phyloP scores from a whole-genome alignment of 2,797 vertebrate species.

The Gymnothorax reevesii region DNA sequence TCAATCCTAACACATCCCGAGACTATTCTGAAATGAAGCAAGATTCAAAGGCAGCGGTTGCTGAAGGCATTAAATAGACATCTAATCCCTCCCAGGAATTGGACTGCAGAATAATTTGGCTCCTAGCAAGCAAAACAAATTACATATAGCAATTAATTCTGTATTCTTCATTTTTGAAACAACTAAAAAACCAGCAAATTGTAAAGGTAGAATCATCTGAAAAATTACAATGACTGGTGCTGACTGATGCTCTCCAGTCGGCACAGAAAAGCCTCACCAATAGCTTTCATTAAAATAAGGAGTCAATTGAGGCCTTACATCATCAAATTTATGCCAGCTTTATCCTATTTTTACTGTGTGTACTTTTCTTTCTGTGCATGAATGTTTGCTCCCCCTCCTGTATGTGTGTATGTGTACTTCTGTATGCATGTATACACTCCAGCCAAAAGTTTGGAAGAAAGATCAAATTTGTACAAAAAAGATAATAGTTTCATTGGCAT shows the following conservation, averaged over 20 bases:
- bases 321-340: too few relatives aligned
- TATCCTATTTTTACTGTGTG: conserved; percentile 9
- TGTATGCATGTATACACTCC: too few relatives aligned
- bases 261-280: not conserved
- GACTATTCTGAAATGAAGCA: not conserved
- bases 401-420: not conserved
- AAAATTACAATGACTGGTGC: not conserved
- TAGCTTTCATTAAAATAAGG: not conserved
- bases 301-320: not conserved
- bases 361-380: not conserved
- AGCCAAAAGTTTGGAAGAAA: too few relatives aligned
- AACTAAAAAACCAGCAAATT: not conserved
- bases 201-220: too few relatives aligned
- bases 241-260: not conserved
- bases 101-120: not conserved
- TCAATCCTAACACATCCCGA: not conserved
- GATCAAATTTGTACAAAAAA: too few relatives aligned
- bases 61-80: not conserved
- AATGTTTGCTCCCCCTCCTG: not conserved
- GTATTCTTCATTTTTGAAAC: not conserved
- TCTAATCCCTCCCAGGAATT: not conserved
- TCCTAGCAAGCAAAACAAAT: not conserved
- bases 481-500: too few relatives aligned
- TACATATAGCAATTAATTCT: not conserved
- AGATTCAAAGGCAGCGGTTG: not conserved